Conservation (phyloP, 2,113 vertebrate species). For the Cygnus buccinator region DNA sequence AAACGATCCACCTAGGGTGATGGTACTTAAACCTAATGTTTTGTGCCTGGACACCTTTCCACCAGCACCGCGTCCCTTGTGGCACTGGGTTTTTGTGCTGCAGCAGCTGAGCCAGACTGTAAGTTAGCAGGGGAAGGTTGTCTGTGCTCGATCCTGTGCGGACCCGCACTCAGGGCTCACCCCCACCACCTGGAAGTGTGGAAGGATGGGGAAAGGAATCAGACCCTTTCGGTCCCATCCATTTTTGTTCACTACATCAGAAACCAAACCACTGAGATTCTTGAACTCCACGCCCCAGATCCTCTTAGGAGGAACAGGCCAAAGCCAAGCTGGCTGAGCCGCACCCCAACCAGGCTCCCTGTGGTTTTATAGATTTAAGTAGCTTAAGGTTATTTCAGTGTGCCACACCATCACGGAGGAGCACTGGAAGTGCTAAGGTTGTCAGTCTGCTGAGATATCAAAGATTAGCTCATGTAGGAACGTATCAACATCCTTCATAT, state of each 20-base stretch:
- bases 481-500: conserved; percentile 59
- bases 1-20: too few relatives aligned
- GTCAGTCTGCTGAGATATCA: conserved; percentile 56
- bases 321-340: conserved; percentile 15
- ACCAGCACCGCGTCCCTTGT: background rate
- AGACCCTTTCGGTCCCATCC: background rate
- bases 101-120: background rate
- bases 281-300: background rate
- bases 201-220: background rate
- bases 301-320: background rate
- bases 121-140: background rate
- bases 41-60: background rate
- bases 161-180: too few relatives aligned
- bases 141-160: too few relatives aligned
- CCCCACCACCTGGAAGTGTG: background rate
- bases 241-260: background rate
- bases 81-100: background rate
- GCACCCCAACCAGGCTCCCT: background rate
- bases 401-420: conserved; percentile 21
- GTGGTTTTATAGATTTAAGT: background rate
- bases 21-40: background rate
- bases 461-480: conserved; percentile 56
- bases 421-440: conserved; percentile 70
- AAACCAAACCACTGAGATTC: background rate
- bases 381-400: conserved; percentile 13